These are phyloP conservation scores for Gasterosteus aculeatus DNA, from an alignment of 2,113 vertebrate genomes.

Conservation along the genomic window DNA sequence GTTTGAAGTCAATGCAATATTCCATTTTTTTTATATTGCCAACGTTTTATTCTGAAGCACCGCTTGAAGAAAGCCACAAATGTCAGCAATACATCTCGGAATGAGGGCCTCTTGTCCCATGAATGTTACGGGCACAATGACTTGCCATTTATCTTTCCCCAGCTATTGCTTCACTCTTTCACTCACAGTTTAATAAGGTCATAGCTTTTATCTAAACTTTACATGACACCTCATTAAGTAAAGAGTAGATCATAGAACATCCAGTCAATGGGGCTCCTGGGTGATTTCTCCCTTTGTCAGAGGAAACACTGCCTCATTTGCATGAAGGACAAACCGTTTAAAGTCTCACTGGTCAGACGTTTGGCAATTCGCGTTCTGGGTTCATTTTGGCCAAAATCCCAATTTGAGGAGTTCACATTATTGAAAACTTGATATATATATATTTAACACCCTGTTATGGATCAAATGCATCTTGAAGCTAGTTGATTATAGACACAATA, in stretches of 20 bases:
- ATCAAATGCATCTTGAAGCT: not conserved
- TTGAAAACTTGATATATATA: not conserved
- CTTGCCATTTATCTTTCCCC: slow-evolving; percentile 53
- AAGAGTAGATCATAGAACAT: slow-evolving; percentile 45
- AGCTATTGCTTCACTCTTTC: slow-evolving; percentile 53
- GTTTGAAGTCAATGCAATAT: slow-evolving; percentile 10
- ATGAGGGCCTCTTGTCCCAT: slow-evolving; percentile 34
- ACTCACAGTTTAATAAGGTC: slow-evolving; percentile 79
- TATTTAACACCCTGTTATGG: not conserved
- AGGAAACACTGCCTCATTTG: slow-evolving; percentile 33
- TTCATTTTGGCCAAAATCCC: not conserved
- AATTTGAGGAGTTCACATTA: not conserved
- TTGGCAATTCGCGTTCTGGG: not conserved
- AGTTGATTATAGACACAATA: not conserved
- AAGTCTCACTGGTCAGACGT: not conserved
- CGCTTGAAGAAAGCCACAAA: slow-evolving; percentile 28
- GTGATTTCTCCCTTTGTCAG: slow-evolving; percentile 33
- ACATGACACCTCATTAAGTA: slow-evolving; percentile 79
- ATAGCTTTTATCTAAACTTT: slow-evolving; percentile 74
- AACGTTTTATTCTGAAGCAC: not conserved
- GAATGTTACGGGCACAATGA: slow-evolving; percentile 26
- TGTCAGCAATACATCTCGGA: slow-evolving; percentile 9
- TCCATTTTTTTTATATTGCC: not conserved
- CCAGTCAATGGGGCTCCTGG: slow-evolving; percentile 41
- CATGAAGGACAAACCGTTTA: slow-evolving; percentile 16